Conservation (phyloP, 1,140 invertebrate species). For the Microplitis mediator region DNA sequence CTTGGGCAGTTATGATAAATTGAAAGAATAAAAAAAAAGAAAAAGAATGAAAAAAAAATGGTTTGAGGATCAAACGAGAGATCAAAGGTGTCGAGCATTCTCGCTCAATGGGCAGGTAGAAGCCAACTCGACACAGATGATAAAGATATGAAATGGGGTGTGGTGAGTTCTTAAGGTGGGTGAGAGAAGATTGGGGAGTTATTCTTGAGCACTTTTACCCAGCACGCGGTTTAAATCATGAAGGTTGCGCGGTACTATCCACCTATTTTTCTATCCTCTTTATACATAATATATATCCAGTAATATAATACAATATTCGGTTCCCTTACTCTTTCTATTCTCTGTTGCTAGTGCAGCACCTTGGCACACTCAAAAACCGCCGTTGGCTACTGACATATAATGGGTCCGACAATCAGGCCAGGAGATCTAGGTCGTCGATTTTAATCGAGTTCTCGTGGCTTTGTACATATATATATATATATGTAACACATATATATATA, state of each 20-base stretch:
- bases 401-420: constrained; percentile 44
- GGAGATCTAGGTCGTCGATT: constrained; percentile 61
- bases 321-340: background rate
- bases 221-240: too few species aligned
- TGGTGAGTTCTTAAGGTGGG: too few species aligned
- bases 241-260: background rate
- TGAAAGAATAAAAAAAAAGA: background rate
- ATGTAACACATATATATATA: background rate
- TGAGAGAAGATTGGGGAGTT: constrained; percentile 24
- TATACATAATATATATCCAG: too few species aligned
- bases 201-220: background rate
- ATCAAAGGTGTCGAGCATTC: constrained; percentile 20
- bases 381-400: constrained; percentile 48
- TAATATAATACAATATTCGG: too few species aligned
- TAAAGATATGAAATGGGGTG: constrained; percentile 43
- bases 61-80: constrained; percentile 5
- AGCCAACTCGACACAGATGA: constrained; percentile 57
- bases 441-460: constrained; percentile 48
- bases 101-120: constrained; percentile 24
- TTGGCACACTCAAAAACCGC: constrained; percentile 26
- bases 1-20: background rate
- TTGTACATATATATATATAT: background rate
- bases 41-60: background rate
- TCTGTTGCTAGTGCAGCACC: constrained; percentile 2
- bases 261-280: background rate